Percentiles rank a stretch among this genome's conserved stretches.
These are phyloP conservation scores for Neomonachus schauinslandi DNA, from an alignment of 2,113 vertebrate species.

Conservation along the genomic window DNA sequence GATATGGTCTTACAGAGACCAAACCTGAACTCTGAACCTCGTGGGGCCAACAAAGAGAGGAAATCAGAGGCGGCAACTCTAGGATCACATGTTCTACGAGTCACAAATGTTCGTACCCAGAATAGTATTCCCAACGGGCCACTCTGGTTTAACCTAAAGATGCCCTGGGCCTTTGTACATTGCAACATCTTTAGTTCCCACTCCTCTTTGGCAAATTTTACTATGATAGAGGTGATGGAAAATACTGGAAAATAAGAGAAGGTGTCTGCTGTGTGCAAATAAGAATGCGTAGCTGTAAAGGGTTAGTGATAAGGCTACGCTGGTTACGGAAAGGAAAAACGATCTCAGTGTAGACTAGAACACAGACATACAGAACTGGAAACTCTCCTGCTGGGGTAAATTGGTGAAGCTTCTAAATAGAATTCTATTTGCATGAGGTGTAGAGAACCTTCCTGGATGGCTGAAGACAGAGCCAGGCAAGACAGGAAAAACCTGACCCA, in stretches of 20 bases:
- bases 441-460: not conserved
- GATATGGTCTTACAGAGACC: not conserved
- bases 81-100: not conserved
- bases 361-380: not conserved
- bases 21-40: conserved; percentile 52
- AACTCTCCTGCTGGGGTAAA: not conserved
- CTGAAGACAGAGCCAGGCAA: not conserved
- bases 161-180: not conserved
- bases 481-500: conserved; percentile 29
- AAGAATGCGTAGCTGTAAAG: not conserved
- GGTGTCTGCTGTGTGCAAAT: not conserved
- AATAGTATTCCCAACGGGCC: not conserved
- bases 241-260: not conserved
- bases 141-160: not conserved
- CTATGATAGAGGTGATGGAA: not conserved
- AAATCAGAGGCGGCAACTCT: not conserved
- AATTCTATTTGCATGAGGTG: not conserved
- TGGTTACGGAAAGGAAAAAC: not conserved
- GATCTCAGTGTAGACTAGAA: not conserved
- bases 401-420: not conserved
- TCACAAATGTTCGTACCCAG: not conserved
- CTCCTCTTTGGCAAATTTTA: not conserved
- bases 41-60: not conserved
- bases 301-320: not conserved
- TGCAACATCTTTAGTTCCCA: conserved; percentile 3